Evolutionary conservation across 1,140 invertebrate species (phyloP).

Genomic region (Neodiprion virginianus): DNA sequence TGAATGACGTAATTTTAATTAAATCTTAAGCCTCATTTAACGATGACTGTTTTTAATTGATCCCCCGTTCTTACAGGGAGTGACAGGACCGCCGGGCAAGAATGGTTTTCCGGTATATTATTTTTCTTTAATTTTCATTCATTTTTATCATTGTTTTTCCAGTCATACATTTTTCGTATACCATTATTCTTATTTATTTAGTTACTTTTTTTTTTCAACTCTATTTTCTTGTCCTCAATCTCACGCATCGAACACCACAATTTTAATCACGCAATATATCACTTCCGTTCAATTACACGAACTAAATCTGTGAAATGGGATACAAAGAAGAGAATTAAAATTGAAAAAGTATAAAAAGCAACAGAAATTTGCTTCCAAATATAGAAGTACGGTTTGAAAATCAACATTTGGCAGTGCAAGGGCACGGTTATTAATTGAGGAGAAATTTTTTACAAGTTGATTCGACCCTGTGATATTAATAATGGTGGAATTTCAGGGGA

Average conservation of each 20-base stretch:
- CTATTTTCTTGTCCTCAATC: slow-evolving; percentile 21
- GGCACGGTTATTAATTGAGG: slow-evolving; percentile 16
- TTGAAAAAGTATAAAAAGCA: neutral
- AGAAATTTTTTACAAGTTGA: slow-evolving; percentile 17
- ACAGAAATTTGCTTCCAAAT: slow-evolving; percentile 40
- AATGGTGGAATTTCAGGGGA: slow-evolving; percentile 67
- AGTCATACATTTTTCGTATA: slow-evolving; percentile 23
- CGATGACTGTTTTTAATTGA: slow-evolving; percentile 54
- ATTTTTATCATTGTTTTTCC: slow-evolving; percentile 41
- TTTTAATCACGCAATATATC: slow-evolving; percentile 36
- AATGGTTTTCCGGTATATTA: slow-evolving; percentile 88
- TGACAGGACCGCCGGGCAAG: slow-evolving; percentile 79
- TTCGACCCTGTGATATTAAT: slow-evolving; percentile 21
- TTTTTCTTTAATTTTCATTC: slow-evolving; percentile 63
- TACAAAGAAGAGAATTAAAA: neutral
- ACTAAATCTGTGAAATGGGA: neutral
- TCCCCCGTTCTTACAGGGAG: slow-evolving; percentile 74
- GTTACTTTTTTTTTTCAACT: slow-evolving; percentile 9
- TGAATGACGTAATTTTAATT: neutral
- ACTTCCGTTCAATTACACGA: slow-evolving; percentile 24
- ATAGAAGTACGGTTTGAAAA: slow-evolving; percentile 19
- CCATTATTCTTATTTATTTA: slow-evolving; percentile 24
- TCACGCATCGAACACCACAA: slow-evolving; percentile 36
- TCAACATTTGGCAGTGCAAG: slow-evolving; percentile 39
- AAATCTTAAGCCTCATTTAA: slow-evolving; percentile 34